Evolutionary conservation across 2,113 vertebrate species (phyloP).

Genomic region (Nipponia nippon): DNA sequence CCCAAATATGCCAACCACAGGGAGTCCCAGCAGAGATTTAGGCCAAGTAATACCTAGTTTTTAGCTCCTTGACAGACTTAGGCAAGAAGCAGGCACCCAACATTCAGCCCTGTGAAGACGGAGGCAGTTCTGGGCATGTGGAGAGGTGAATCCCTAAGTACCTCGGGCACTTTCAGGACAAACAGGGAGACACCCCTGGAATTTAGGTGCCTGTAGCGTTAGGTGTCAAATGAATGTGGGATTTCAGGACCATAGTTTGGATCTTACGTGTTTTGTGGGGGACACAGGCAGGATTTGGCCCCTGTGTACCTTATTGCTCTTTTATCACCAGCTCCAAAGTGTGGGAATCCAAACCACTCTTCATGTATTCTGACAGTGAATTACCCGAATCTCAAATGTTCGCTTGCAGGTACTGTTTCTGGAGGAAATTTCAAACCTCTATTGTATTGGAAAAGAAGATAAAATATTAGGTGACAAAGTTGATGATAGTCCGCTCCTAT

Average conservation of each 20-base stretch:
- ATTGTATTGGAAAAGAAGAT: not conserved
- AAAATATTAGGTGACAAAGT: not conserved
- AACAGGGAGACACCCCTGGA: conserved; percentile 33
- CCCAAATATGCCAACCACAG: not conserved
- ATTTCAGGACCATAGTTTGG: conserved; percentile 16
- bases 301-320: not conserved
- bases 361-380: not conserved
- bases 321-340: not conserved
- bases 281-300: not conserved
- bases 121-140: not conserved
- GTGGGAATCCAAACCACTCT: not conserved
- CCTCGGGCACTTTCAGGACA: conserved; percentile 3
- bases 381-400: not conserved
- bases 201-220: conserved; percentile 40
- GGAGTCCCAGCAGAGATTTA: not conserved
- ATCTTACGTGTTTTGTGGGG: not conserved
- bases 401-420: not conserved
- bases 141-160: conserved; percentile 1
- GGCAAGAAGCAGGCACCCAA: not conserved
- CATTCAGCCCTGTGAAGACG: not conserved
- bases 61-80: not conserved
- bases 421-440: not conserved
- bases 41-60: not conserved
- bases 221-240: conserved; percentile 43
- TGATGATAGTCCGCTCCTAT: not conserved